These are phyloP conservation scores for Ctenopoma kingsleyae DNA, from an alignment of 2,797 vertebrate genomes.

Conservation along the genomic window DNA sequence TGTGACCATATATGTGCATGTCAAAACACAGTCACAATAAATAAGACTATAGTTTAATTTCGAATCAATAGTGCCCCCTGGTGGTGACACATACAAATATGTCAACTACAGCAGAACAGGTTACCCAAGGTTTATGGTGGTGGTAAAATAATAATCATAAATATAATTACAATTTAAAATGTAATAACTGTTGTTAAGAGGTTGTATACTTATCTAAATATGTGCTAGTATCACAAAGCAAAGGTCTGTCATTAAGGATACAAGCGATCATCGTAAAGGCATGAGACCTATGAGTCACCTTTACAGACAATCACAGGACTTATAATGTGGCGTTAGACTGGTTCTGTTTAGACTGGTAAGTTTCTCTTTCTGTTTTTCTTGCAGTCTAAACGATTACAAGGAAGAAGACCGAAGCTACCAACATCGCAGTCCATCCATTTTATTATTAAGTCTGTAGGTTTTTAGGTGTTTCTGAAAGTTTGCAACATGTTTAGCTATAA, in stretches of 20 bases:
- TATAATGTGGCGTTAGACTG: slow-evolving; percentile 20
- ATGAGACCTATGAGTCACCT: slow-evolving; percentile 22
- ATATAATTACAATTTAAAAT: slow-evolving; percentile 28
- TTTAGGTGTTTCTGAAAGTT: neutral
- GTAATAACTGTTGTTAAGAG: slow-evolving; percentile 6
- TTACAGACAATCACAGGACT: neutral
- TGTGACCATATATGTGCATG: neutral
- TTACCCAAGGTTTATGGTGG: neutral
- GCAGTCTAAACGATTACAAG: neutral
- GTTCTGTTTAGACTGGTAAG: neutral
- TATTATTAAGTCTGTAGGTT: neutral
- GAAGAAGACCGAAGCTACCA: neutral
- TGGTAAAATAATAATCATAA: slow-evolving; percentile 22
- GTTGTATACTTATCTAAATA: neutral
- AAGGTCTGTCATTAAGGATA: slow-evolving; percentile 14
- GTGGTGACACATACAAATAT: slow-evolving; percentile 38
- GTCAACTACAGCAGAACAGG: neutral
- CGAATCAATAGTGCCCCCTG: slow-evolving; percentile 67
- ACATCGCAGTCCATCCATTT: neutral
- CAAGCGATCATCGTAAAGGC: neutral
- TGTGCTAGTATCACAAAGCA: slow-evolving; percentile 30
- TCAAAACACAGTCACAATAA: neutral
- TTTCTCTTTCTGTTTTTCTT: slow-evolving; percentile 57
- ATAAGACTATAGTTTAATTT: slow-evolving; percentile 3
- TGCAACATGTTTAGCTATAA: neutral